Evolutionary conservation across 2,113 vertebrate species (phyloP).

Genomic region (Leucopternis melanops): DNA sequence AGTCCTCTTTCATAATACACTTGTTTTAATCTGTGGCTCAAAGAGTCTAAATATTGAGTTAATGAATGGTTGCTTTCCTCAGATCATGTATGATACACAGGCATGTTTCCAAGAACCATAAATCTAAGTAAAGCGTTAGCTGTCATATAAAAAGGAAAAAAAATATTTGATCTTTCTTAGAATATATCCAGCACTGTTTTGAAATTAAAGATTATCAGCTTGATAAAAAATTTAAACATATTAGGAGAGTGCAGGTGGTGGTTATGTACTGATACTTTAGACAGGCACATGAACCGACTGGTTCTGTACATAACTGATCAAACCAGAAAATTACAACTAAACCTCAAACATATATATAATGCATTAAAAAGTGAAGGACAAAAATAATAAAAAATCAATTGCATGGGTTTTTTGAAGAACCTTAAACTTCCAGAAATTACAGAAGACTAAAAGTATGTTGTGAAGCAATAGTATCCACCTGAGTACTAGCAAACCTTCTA

Average conservation of each 20-base stretch:
- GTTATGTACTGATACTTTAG: neutral
- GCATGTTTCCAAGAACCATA: neutral
- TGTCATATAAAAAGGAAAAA: neutral
- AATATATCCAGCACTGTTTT: neutral
- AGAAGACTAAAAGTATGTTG: neutral
- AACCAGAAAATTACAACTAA: neutral
- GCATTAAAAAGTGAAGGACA: neutral
- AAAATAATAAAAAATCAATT: neutral
- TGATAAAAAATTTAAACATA: neutral
- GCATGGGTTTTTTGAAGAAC: neutral
- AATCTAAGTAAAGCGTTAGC: neutral
- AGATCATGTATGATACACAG: neutral
- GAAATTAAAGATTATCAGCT: neutral
- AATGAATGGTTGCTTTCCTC: neutral
- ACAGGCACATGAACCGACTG: neutral
- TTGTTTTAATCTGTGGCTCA: neutral
- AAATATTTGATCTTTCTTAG: neutral
- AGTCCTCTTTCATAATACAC: neutral
- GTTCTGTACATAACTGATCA: neutral
- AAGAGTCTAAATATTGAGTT: neutral
- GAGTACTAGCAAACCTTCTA: neutral
- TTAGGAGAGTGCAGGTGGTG: neutral
- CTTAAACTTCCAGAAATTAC: neutral
- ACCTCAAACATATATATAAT: neutral
- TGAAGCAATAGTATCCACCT: neutral